These are phyloP conservation scores for Agrochola macilenta DNA, from an alignment of 2,888 invertebrate species.

Conservation along the genomic window DNA sequence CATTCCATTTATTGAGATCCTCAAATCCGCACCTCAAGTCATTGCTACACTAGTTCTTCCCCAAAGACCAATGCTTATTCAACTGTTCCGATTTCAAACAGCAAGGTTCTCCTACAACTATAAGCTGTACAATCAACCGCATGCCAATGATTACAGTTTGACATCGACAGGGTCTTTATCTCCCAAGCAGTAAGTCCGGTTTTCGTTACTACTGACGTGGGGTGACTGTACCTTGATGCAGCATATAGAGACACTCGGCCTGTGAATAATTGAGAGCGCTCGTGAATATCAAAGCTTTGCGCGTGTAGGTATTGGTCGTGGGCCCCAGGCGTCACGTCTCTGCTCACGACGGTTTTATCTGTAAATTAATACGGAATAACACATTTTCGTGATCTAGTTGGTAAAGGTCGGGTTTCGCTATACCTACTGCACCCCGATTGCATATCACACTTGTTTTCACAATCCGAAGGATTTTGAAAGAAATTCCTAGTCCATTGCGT, in stretches of 20 bases:
- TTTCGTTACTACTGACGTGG: not conserved
- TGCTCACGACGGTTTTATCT: conserved; percentile 24
- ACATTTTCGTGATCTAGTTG: not conserved
- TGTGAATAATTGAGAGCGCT: conserved; percentile 72
- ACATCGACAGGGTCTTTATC: not conserved
- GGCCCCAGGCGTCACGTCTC: conserved; percentile 13
- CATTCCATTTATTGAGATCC: not conserved
- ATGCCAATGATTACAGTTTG: not conserved
- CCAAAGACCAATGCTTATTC: conserved; percentile 25
- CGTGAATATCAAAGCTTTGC: conserved; percentile 70
- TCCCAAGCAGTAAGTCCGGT: not conserved
- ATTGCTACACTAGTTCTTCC: not conserved
- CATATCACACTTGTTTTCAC: no score
- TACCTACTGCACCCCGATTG: no score
- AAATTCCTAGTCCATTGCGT: no score
- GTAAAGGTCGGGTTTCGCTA: not conserved
- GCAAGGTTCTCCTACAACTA: conserved; percentile 46
- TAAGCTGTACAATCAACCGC: conserved; percentile 22
- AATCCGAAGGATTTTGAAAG: no score
- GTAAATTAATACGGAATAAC: conserved; percentile 14
- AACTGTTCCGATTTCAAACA: conserved; percentile 16
- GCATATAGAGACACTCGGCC: conserved; percentile 49
- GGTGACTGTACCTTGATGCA: conserved; percentile 24
- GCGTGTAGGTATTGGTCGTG: conserved; percentile 59
- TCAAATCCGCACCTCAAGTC: not conserved